Evolutionary conservation across 1,140 invertebrate genomes (phyloP).

Genomic region (Teleogryllus occipitalis): DNA sequence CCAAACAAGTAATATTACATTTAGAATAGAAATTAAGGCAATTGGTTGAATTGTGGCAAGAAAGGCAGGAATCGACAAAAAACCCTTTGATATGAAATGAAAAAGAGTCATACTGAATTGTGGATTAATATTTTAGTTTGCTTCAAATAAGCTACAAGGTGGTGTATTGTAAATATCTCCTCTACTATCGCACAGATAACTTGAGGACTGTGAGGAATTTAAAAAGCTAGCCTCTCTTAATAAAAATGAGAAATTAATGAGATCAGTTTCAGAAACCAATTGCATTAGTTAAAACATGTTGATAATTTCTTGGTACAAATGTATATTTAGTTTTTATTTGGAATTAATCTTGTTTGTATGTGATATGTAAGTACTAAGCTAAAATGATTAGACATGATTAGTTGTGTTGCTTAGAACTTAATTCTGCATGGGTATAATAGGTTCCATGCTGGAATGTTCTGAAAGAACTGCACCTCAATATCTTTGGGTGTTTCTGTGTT

Average conservation of each 20-base stretch:
- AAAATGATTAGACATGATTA: neutral
- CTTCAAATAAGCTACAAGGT: neutral
- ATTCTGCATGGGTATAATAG: neutral
- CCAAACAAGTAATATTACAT: neutral
- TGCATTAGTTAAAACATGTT: neutral
- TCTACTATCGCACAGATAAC: neutral
- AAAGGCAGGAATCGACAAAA: neutral
- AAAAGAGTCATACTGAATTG: neutral
- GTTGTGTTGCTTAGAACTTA: neutral
- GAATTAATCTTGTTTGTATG: neutral
- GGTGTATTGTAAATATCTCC: neutral
- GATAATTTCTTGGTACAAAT: neutral
- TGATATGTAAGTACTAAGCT: constrained; percentile 5
- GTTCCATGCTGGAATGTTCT: neutral
- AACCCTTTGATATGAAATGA: neutral
- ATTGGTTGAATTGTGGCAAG: neutral
- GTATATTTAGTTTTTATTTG: constrained; percentile 6
- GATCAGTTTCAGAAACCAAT: constrained; percentile 4
- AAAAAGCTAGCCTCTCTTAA: neutral
- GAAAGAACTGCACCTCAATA: neutral
- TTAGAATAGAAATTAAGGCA: neutral
- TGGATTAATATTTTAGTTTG: neutral
- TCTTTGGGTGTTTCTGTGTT: constrained; percentile 1
- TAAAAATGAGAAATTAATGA: neutral
- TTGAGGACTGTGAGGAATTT: neutral